These are phyloP conservation scores for Eristalis intricaria DNA, from an alignment of 2,888 invertebrate genomes.

Conservation along the genomic window DNA sequence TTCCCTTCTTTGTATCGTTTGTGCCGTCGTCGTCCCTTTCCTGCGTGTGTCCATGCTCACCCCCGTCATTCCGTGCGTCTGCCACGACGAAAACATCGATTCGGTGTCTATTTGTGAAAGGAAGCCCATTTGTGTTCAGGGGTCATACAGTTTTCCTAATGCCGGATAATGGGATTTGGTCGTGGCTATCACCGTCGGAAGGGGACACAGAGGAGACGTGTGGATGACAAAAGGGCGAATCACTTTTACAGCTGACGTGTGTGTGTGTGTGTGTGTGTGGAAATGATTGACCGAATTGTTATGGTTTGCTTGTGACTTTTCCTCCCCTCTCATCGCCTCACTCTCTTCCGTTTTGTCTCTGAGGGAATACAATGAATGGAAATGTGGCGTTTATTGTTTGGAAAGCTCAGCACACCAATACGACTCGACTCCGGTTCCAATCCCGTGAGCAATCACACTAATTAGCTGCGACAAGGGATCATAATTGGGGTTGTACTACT, in stretches of 20 bases:
- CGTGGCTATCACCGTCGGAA: slow-evolving; percentile 20
- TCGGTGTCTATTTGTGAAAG: slow-evolving; percentile 31
- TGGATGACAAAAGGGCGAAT: not conserved
- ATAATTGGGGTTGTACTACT: slow-evolving; percentile 23
- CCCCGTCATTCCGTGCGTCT: not conserved
- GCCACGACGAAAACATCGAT: not conserved
- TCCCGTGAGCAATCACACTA: slow-evolving; percentile 57
- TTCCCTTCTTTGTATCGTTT: not conserved
- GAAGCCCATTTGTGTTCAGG: slow-evolving; percentile 33
- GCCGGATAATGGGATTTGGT: slow-evolving; percentile 58
- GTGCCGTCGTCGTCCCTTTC: not conserved
- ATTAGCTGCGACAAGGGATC: slow-evolving; percentile 48
- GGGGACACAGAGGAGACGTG: not conserved
- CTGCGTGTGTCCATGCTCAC: not conserved
- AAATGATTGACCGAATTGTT: slow-evolving; percentile 62
- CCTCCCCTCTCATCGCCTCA: not conserved
- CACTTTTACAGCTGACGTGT: slow-evolving; percentile 63
- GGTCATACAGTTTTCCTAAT: slow-evolving; percentile 64
- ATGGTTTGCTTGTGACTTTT: slow-evolving; percentile 41
- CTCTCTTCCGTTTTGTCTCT: not conserved
- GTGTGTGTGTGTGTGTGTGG: slow-evolving; percentile 29
- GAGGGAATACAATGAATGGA: not conserved
- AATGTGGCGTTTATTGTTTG: slow-evolving; percentile 27
- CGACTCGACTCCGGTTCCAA: slow-evolving; percentile 12
- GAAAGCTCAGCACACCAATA: slow-evolving; percentile 16